Evolutionary conservation across 2,888 invertebrate species (phyloP).

Genomic region (Athetis lepigone): DNA sequence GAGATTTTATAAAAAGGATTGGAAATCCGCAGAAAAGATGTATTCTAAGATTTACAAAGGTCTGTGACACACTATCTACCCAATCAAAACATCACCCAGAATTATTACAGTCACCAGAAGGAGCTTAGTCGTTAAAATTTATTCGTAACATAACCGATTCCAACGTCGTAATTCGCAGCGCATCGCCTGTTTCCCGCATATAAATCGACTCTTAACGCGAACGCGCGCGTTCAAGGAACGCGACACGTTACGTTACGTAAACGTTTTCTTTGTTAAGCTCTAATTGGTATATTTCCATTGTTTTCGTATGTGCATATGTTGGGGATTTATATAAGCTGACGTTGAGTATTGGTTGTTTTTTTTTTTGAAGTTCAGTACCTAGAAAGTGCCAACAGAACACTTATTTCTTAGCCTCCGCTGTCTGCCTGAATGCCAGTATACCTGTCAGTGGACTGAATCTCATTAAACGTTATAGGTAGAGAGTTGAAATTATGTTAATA

Average conservation of each 20-base stretch:
- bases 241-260: constrained; percentile 54
- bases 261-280: constrained; percentile 59
- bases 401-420: too few species aligned
- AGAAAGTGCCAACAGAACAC: too few species aligned
- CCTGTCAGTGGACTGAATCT: too few species aligned
- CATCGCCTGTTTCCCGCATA: constrained; percentile 57
- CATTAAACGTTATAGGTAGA: too few species aligned
- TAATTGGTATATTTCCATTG: constrained; percentile 62
- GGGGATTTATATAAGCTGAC: constrained; percentile 39
- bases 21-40: background rate
- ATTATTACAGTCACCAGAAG: constrained; percentile 49
- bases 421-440: too few species aligned
- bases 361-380: too few species aligned
- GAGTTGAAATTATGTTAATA: too few species aligned
- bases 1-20: too few species aligned
- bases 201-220: constrained; percentile 58
- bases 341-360: constrained; percentile 15
- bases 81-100: constrained; percentile 25
- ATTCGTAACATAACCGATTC: constrained; percentile 59
- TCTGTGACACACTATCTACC: constrained; percentile 3
- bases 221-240: constrained; percentile 52
- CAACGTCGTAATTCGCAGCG: constrained; percentile 58
- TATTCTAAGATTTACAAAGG: background rate
- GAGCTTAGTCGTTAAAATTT: constrained; percentile 59
- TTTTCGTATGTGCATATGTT: constrained; percentile 45